Conservation (phyloP, 2,888 invertebrate genomes). For the Ophion costatus region DNA sequence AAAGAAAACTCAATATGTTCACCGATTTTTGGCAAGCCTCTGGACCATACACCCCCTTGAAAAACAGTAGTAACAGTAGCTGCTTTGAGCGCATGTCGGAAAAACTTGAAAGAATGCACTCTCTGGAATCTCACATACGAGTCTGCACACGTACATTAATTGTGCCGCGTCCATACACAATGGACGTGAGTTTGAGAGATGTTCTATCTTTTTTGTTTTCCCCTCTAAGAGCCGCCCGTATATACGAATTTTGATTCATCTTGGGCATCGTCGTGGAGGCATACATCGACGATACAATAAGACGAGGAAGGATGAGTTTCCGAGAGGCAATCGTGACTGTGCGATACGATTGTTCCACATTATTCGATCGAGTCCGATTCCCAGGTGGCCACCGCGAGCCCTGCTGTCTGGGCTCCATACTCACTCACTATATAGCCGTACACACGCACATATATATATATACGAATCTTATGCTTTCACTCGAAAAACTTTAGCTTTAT, state of each 20-base stretch:
- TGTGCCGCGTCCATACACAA: slow-evolving; percentile 21
- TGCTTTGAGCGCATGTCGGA: not conserved
- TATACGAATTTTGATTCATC: slow-evolving; percentile 55
- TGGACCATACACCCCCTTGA: too few species aligned
- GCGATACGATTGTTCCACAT: slow-evolving; percentile 79
- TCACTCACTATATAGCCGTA: slow-evolving; percentile 1
- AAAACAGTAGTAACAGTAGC: too few species aligned
- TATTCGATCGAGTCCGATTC: slow-evolving; percentile 74
- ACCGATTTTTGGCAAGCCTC: too few species aligned
- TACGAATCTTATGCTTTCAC: slow-evolving; percentile 55
- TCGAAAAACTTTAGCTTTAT: slow-evolving; percentile 54
- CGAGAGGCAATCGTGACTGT: slow-evolving; percentile 65
- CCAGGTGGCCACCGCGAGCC: slow-evolving; percentile 78
- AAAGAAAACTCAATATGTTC: too few species aligned
- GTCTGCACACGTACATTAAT: slow-evolving; percentile 32
- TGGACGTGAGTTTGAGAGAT: slow-evolving; percentile 15
- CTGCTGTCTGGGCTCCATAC: slow-evolving; percentile 29
- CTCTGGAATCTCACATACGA: not conserved
- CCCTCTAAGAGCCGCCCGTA: not conserved
- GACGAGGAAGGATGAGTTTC: slow-evolving; percentile 58
- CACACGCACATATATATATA: slow-evolving; percentile 18
- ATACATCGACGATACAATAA: slow-evolving; percentile 56
- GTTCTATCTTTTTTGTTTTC: slow-evolving; percentile 11
- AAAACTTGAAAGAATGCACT: not conserved
- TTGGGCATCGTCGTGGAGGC: slow-evolving; percentile 34